phyloP scores from a whole-genome alignment of 2,888 invertebrate genomes.

The Diloba caeruleocephala region DNA sequence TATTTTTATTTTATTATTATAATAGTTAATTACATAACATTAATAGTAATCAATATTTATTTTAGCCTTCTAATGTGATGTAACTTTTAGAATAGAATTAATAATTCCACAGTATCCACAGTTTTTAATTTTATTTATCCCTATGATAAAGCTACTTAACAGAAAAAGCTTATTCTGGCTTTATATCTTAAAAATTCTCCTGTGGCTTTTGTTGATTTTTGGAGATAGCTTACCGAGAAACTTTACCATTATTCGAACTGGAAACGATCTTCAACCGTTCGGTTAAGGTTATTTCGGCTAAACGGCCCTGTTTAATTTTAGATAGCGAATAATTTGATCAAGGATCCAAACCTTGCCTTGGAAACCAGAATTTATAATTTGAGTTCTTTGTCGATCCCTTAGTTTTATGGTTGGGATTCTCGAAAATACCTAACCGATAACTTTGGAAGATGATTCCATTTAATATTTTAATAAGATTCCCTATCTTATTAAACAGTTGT shows the following conservation, averaged over 20 bases:
- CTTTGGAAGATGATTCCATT: conserved; percentile 21
- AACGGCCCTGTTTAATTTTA: conserved; percentile 47
- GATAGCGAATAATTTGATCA: conserved; percentile 51
- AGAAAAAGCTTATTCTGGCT: no score
- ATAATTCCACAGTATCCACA: no score
- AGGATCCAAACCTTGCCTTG: conserved; percentile 26
- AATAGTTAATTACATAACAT: no score
- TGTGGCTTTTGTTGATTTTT: conserved; percentile 61
- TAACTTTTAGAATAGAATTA: no score
- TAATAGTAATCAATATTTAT: no score
- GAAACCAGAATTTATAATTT: conserved; percentile 43
- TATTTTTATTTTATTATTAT: no score
- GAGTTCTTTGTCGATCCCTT: conserved; percentile 34
- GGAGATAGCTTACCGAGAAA: conserved; percentile 65
- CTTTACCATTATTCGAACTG: conserved; percentile 72
- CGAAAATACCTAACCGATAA: conserved; percentile 36
- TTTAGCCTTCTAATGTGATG: no score
- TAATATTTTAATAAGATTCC: conserved; percentile 12
- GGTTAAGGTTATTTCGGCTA: conserved; percentile 59
- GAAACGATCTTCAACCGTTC: conserved; percentile 63
- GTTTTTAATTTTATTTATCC: no score
- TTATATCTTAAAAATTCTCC: conserved; percentile 45
- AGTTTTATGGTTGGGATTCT: conserved; percentile 33
- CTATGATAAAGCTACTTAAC: no score
- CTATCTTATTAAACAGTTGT: not conserved